A percentile compares a stretch with the other conserved stretches of the same genome.
phyloP scores from a whole-genome alignment of 2,888 invertebrate species.

The Tetragnatha montana region DNA sequence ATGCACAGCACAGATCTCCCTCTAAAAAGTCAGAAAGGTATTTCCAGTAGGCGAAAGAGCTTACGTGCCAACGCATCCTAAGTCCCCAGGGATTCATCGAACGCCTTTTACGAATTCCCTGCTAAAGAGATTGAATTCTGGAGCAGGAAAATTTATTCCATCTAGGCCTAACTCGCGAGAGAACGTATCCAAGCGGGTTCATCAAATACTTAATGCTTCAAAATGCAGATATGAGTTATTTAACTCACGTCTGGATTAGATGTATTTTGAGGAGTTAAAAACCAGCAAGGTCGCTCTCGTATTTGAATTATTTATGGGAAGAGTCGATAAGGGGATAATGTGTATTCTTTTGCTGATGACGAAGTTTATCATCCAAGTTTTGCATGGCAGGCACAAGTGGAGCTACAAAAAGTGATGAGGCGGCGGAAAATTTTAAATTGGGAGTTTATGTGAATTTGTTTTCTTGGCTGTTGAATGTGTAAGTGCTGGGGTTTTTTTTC shows the following conservation, averaged over 20 bases:
- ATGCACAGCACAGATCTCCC: too few species aligned
- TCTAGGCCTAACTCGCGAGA: background rate
- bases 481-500: too few species aligned
- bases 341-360: background rate
- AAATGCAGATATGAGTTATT: background rate
- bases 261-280: background rate
- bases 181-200: background rate
- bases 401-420: background rate
- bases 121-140: background rate
- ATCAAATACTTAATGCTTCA: background rate
- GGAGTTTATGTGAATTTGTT: background rate
- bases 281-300: background rate
- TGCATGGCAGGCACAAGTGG: background rate
- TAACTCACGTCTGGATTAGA: background rate
- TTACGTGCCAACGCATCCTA: background rate
- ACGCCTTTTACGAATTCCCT: background rate
- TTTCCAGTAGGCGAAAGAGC: background rate
- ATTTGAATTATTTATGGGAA: background rate
- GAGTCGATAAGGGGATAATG: background rate
- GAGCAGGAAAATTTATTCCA: background rate
- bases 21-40: too few species aligned
- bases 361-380: background rate
- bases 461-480: background rate
- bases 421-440: background rate
- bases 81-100: background rate